These are phyloP conservation scores for Porites lobata DNA, from an alignment of 92 coral and sea anemone genomes.

Conservation along the genomic window DNA sequence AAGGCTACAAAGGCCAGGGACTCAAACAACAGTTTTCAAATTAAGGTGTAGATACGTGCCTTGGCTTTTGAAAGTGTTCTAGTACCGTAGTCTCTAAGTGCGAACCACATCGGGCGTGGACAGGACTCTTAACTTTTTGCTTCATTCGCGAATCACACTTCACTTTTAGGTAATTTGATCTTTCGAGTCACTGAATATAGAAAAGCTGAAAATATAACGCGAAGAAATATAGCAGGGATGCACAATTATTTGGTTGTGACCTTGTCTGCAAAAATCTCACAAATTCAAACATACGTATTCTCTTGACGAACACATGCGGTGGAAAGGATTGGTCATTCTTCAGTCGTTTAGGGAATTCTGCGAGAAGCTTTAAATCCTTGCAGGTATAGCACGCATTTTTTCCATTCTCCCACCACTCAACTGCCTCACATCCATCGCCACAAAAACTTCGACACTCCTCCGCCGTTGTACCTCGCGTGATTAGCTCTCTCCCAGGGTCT, in stretches of 20 bases:
- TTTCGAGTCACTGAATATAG: too few species aligned
- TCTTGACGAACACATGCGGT: constrained; percentile 31
- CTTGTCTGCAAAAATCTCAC: not conserved
- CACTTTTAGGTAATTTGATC: too few species aligned
- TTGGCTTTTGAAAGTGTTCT: too few species aligned
- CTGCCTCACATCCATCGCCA: constrained; percentile 29
- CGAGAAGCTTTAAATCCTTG: constrained; percentile 21
- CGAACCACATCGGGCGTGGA: too few species aligned
- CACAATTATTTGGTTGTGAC: not conserved
- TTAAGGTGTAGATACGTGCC: too few species aligned
- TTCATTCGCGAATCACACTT: too few species aligned
- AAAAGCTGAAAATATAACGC: too few species aligned
- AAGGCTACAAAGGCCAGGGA: too few species aligned
- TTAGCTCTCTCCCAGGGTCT: not conserved
- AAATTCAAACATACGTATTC: constrained; percentile 2
- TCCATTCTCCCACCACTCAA: constrained; percentile 48
- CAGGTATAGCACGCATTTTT: constrained; percentile 36
- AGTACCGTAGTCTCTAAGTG: too few species aligned
- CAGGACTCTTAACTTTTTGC: too few species aligned
- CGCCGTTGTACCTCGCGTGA: not conserved
- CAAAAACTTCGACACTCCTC: constrained; percentile 32
- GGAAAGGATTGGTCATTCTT: constrained; percentile 33
- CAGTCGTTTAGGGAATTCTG: not conserved
- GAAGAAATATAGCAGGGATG: not conserved
- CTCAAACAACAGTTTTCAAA: too few species aligned